phyloP scores from a whole-genome alignment of 2,797 vertebrate species.

The Xerus rutilus region DNA sequence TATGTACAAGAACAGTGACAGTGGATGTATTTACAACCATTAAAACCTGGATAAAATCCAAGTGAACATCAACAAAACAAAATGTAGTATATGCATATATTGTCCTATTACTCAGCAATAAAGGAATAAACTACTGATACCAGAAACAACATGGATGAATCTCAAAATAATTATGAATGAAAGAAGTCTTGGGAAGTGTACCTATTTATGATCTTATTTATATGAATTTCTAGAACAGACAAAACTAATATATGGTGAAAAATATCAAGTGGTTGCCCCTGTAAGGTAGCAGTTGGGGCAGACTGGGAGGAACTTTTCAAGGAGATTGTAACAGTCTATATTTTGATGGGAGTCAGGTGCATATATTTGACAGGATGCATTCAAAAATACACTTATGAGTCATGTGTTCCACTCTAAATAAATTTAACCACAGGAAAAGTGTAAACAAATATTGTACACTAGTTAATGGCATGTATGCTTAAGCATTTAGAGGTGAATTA shows the following conservation, averaged over 20 bases:
- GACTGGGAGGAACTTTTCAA: background rate
- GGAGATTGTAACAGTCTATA: background rate
- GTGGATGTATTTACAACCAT: background rate
- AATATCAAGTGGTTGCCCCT: background rate
- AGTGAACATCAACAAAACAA: background rate
- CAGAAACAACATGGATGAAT: background rate
- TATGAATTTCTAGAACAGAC: background rate
- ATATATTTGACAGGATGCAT: background rate
- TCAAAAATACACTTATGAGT: background rate
- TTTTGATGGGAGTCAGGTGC: background rate
- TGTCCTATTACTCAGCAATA: background rate
- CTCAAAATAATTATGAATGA: background rate
- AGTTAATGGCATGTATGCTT: background rate
- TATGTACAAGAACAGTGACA: background rate
- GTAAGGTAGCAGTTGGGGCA: fast-evolving
- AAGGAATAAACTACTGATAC: background rate
- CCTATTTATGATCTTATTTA: background rate
- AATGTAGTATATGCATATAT: background rate
- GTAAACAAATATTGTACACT: background rate
- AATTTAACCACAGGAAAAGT: background rate
- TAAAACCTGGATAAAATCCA: background rate
- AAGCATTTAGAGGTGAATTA: background rate
- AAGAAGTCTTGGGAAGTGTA: background rate
- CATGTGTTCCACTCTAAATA: background rate
- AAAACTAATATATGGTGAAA: background rate